These are phyloP conservation scores for Nebria brevicollis DNA, from an alignment of 2,888 invertebrate species.

Conservation along the genomic window DNA sequence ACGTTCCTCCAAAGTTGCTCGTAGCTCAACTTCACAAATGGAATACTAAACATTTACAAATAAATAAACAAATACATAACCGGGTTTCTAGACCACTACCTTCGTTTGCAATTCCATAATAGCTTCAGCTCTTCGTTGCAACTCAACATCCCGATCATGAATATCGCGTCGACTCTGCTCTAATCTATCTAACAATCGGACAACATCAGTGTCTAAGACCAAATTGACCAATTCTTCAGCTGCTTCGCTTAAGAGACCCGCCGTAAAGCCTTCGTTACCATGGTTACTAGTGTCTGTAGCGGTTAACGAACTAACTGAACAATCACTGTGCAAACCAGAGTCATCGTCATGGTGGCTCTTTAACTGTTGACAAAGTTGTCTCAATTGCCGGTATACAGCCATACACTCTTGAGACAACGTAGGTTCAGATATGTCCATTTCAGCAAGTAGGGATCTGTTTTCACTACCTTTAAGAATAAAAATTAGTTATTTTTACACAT, in stretches of 20 bases:
- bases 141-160: slow-evolving; percentile 81
- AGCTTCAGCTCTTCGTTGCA: slow-evolving; percentile 81
- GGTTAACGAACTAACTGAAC: slow-evolving; percentile 72
- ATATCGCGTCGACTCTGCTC: slow-evolving; percentile 81
- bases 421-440: slow-evolving; percentile 84
- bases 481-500: background rate
- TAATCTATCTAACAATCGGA: slow-evolving; percentile 78
- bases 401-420: slow-evolving; percentile 70
- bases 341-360: slow-evolving; percentile 81
- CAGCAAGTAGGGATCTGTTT: slow-evolving; percentile 83
- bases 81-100: slow-evolving; percentile 62
- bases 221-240: slow-evolving; percentile 80
- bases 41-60: slow-evolving; percentile 65
- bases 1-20: slow-evolving; percentile 83
- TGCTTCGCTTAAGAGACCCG: slow-evolving; percentile 68
- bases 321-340: slow-evolving; percentile 76
- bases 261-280: slow-evolving; percentile 55
- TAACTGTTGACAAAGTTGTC: slow-evolving; percentile 77
- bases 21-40: slow-evolving; percentile 82
- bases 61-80: background rate
- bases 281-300: slow-evolving; percentile 23
- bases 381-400: slow-evolving; percentile 77
- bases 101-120: slow-evolving; percentile 84
- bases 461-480: slow-evolving; percentile 54
- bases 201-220: slow-evolving; percentile 78